Evolutionary conservation across 2,888 invertebrate genomes (phyloP), one percentile per base, ranked within the genome.

Genomic region (Neocrepidodera transversa): DNA sequence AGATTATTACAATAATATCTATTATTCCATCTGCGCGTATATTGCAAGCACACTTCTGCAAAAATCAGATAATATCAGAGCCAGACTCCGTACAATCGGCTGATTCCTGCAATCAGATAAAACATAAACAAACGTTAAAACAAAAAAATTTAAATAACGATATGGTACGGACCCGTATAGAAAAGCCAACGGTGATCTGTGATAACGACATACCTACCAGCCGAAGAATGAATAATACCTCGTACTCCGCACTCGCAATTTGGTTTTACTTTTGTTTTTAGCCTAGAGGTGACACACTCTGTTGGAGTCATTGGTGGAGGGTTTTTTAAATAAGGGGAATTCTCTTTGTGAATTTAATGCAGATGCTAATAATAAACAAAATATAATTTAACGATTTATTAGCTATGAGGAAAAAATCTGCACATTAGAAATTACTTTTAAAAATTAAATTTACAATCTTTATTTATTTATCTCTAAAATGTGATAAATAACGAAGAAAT

Each of bases 211-310:
- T n/a, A n/a, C n/a, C 32, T 28, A 42, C 26, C 45, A 20, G 50
- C 38, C 5, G 51, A 36, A 45, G 35, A 57, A 43, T 50, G 50
- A 35, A 50, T 35, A 49, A 40, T 40, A 18, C 40, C 10, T 40
- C 5, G 40, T 40, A 10, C 7, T n/a, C 8, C 4, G 17, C 8
- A 8, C 6, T 14, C 10, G 38, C n/a, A 32, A n/a, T n/a, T 10
- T 13, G 32, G 13, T n/a, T 32, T 43, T 56, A 61, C 57, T 57
- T 43, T 40, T 53, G 62, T 51, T 58, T n/a, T 62, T 50, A 50
- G 58, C 42, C 45, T 40, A 47, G 42, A 58, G 58, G 54, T 13
- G 32, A 32, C 11, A 32, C 32, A 32, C 11, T 32, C 32, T 11
- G 11, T 32, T 13, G 8, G 3, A n/a, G n/a, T n/a, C n/a, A n/a